These are phyloP conservation scores for Oryctes rhinoceros DNA, from an alignment of 1,140 invertebrate genomes.

Conservation along the genomic window DNA sequence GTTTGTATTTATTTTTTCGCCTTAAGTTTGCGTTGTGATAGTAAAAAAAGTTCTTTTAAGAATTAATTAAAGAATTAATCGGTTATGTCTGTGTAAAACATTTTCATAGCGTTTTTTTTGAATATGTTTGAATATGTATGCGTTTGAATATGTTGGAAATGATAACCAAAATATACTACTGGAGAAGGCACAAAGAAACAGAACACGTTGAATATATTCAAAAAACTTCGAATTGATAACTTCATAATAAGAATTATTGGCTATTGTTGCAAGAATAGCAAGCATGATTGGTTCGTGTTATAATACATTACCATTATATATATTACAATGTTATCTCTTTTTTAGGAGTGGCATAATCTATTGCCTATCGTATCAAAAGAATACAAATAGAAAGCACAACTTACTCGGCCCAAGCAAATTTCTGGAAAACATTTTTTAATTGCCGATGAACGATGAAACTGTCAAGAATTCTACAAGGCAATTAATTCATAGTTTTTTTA, in stretches of 20 bases:
- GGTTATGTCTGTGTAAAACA: no score
- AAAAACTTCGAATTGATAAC: constrained; percentile 2
- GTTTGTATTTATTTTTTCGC: no score
- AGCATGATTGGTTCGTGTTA: not conserved
- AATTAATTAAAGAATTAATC: no score
- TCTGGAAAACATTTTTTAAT: constrained; percentile 22
- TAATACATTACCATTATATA: not conserved
- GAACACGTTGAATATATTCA: not conserved
- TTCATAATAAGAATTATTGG: not conserved
- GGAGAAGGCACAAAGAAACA: not conserved
- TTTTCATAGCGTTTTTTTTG: no score
- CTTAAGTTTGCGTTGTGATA: no score
- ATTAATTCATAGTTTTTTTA: constrained; percentile 22
- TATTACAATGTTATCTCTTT: constrained; percentile 14
- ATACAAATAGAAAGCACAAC: constrained; percentile 19
- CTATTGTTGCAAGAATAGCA: not conserved
- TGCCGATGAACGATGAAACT: constrained; percentile 23
- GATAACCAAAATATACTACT: not conserved
- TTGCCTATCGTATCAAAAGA: constrained; percentile 1
- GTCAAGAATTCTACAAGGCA: constrained; percentile 18
- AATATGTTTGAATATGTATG: not conserved
- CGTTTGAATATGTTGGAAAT: not conserved
- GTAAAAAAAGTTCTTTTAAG: no score
- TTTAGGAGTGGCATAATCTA: constrained; percentile 28
- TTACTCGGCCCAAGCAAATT: not conserved